Conservation (phyloP, 2,797 vertebrate genomes). For the Chaenodraco wilsoni region DNA sequence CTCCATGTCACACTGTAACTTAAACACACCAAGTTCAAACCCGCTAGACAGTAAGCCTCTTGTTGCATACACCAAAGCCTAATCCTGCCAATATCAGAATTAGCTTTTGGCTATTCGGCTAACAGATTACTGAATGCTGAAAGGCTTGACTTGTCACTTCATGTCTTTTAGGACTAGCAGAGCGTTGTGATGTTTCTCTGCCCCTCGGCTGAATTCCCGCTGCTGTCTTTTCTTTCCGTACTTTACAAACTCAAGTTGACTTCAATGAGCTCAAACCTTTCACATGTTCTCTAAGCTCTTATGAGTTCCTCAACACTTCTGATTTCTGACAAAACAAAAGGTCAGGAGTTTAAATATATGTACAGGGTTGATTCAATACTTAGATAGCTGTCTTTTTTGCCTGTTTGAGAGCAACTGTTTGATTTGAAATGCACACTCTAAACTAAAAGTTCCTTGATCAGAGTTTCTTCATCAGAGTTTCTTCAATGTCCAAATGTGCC, state of each 20-base stretch:
- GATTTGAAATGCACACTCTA: too few relatives aligned
- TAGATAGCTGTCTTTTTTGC: too few relatives aligned
- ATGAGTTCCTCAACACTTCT: background rate
- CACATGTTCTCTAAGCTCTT: too few relatives aligned
- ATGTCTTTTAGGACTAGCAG: background rate
- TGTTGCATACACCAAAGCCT: background rate
- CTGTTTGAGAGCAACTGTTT: too few relatives aligned
- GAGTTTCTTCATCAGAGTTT: too few relatives aligned
- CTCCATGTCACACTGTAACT: background rate
- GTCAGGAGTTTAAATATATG: background rate
- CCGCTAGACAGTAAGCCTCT: too few relatives aligned
- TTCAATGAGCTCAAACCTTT: background rate
- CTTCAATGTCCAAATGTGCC: too few relatives aligned
- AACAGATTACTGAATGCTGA: background rate
- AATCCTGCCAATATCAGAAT: background rate
- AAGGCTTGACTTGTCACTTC: background rate
- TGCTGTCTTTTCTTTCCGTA: background rate
- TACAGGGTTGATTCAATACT: too few relatives aligned
- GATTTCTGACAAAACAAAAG: background rate
- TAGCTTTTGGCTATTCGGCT: background rate
- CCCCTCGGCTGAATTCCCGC: background rate
- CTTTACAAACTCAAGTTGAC: conserved; percentile 3
- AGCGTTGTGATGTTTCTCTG: background rate
- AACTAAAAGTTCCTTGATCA: too few relatives aligned
- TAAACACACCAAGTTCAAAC: background rate